Base-by-base conservation (phyloP, 2,888 invertebrate genomes). In the Lampropteryx suffumata region DNA sequence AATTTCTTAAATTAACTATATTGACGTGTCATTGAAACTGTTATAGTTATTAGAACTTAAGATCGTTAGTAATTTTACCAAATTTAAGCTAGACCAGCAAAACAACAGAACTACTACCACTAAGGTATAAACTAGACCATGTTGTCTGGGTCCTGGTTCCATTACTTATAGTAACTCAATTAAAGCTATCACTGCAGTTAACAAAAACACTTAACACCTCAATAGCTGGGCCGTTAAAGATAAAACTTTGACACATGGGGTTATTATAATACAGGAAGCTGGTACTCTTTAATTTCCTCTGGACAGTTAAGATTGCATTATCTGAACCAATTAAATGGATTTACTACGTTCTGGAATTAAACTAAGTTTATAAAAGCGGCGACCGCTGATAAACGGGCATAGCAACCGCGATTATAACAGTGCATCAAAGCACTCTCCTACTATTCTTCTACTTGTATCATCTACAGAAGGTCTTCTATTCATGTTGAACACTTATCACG, bases 201-300 rank as follows among this genome's bases (percentile, higher is more conserved):
- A 41, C 34, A 17, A 48, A 55, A 55, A 45, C 45, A 52, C 48
- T 50, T 53, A 50, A 12, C 47, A 41, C 47, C 26, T 43, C 30
- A n/a, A 51, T 40, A 33, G 43, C 45, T 51, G 12, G 37, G 37
- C 39, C 49, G 44, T 46, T 51, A 44, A 47, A 50, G 57, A 57
- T 60, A 53, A 49, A 33, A 44, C 55, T 57, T 43, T 45, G 57
- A 54, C 57, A 51, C 51, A 54, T 49, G 37, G 27, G 36, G 55
- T 54, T 53, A 55, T 53, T 54, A 55, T 34, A 49, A 54, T 13
- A 50, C 54, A 50, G 57, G 59, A 62, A 57, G 50, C 45, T 36
- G 24, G 29, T 24, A 4, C 35, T 51, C 37, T 45, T 55, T 55
- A 58, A 61, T 61, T 58, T 61, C 52, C 60, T 57, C 8, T 30